A percentile compares a stretch with the other conserved stretches of the same genome.
Conservation (phyloP, 2,797 vertebrate species). For the Antrozous pallidus region DNA sequence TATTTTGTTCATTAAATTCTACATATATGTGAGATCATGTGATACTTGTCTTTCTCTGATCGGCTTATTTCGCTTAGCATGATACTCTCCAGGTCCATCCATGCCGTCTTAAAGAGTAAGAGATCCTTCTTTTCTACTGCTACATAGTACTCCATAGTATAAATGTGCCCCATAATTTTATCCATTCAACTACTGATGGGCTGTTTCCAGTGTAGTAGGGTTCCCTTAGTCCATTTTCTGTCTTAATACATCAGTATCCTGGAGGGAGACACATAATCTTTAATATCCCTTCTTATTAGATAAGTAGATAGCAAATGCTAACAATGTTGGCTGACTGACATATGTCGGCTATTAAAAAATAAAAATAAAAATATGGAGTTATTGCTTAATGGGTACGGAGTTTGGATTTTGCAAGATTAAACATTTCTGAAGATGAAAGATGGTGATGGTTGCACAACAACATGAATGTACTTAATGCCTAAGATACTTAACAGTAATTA, state of each 20-base stretch:
- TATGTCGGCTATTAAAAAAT: conserved; percentile 27
- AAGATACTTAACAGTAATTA: background rate
- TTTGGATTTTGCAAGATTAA: background rate
- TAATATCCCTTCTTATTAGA: background rate
- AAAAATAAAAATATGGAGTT: conserved; percentile 30
- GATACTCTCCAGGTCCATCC: no score
- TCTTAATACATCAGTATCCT: conserved; percentile 6
- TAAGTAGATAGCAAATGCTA: conserved; percentile 18
- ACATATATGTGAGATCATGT: no score
- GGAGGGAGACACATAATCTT: background rate
- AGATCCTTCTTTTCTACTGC: no score
- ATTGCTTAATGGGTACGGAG: background rate
- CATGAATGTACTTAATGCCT: background rate
- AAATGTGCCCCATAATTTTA: no score
- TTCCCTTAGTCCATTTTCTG: conserved; percentile 8
- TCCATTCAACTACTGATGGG: no score
- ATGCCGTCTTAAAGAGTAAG: no score
- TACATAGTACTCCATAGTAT: no score
- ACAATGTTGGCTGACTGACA: background rate
- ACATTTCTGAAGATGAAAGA: background rate
- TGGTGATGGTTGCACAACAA: background rate
- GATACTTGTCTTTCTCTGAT: no score
- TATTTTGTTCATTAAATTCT: no score
- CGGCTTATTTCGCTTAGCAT: no score
- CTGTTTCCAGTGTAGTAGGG: no score